phyloP scores from a whole-genome alignment of 2,113 vertebrate species.

The Oophaga pumilio region DNA sequence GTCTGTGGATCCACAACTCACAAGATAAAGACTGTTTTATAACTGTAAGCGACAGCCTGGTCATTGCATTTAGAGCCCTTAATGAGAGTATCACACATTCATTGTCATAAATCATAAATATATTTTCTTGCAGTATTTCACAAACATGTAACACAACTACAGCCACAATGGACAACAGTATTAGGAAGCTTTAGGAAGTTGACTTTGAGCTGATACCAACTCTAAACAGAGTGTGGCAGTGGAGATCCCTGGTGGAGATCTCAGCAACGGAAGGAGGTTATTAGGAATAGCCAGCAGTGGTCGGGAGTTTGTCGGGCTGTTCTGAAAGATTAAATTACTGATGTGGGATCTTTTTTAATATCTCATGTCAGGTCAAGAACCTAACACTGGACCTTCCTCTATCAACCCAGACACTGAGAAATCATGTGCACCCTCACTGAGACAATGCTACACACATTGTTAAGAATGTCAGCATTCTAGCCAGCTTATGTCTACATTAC shows the following conservation, averaged over 20 bases:
- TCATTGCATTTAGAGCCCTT: background rate
- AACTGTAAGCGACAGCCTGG: background rate
- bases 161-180: background rate
- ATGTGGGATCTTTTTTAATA: background rate
- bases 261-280: background rate
- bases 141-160: background rate
- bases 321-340: constrained; percentile 27
- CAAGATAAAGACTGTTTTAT: background rate
- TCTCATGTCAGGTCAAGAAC: background rate
- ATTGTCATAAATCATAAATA: background rate
- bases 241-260: constrained; percentile 26
- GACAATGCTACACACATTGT: background rate
- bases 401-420: background rate
- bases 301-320: background rate
- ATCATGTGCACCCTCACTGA: background rate
- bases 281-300: background rate
- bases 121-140: background rate
- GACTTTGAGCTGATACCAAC: constrained; percentile 12
- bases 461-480: background rate
- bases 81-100: background rate
- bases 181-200: background rate
- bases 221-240: constrained; percentile 41
- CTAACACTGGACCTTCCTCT: background rate
- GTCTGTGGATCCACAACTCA: background rate
- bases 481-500: background rate